phyloP scores from a whole-genome alignment of 2,113 vertebrate species.

The Cyprinus carpio region DNA sequence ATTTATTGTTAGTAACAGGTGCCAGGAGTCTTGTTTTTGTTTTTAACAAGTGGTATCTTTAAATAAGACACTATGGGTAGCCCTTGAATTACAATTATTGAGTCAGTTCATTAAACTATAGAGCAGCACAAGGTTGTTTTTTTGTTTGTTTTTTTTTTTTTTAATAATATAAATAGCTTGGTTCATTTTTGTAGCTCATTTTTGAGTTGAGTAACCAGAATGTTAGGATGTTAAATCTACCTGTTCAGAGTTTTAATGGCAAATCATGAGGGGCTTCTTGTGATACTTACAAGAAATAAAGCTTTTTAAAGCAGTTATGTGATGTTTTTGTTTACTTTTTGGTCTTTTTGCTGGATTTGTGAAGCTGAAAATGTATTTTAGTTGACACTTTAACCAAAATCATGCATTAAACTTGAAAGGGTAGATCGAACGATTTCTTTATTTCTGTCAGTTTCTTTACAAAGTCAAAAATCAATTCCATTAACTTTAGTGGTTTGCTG shows the following conservation, averaged over 20 bases:
- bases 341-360: not conserved
- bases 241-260: conserved; percentile 51
- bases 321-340: not conserved
- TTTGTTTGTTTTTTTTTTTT: conserved; percentile 25
- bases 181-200: conserved; percentile 54
- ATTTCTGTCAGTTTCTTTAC: not conserved
- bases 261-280: conserved; percentile 47
- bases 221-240: conserved; percentile 52
- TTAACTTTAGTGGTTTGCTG: too few species aligned
- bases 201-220: conserved; percentile 52
- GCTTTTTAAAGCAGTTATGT: conserved; percentile 37
- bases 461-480: too few species aligned
- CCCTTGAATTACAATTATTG: conserved; percentile 55
- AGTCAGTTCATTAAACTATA: conserved; percentile 52
- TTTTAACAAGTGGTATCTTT: conserved; percentile 64
- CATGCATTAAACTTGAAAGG: not conserved
- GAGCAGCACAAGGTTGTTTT: conserved; percentile 47
- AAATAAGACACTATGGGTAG: conserved; percentile 75
- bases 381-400: not conserved
- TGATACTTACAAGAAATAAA: conserved; percentile 56
- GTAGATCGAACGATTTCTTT: not conserved
- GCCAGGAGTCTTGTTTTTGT: conserved; percentile 59
- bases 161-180: not conserved
- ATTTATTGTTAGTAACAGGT: conserved; percentile 64
- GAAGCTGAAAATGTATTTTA: not conserved